These are phyloP conservation scores for Nomada lathburiana DNA, from an alignment of 2,888 invertebrate species.

Conservation along the genomic window DNA sequence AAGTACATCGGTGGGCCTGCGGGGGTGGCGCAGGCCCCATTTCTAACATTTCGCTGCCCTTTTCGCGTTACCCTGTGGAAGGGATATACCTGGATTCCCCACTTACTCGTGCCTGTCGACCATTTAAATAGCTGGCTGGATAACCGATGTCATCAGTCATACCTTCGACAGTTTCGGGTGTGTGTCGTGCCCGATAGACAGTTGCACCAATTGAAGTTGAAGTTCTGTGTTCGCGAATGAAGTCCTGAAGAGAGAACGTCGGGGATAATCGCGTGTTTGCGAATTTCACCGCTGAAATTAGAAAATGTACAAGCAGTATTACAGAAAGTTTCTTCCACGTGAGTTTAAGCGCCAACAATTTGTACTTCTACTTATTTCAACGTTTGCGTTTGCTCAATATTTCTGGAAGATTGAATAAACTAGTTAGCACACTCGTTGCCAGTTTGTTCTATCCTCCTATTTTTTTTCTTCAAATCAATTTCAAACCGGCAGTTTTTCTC, in stretches of 20 bases:
- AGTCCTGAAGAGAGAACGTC: conserved; percentile 21
- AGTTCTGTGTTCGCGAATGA: not conserved
- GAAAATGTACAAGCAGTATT: conserved; percentile 62
- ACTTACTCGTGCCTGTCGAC: conserved; percentile 44
- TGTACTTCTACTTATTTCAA: too few relatives aligned
- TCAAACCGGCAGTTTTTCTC: not conserved
- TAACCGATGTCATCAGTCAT: conserved; percentile 63
- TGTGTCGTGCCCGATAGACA: conserved; percentile 1
- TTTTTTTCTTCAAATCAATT: not conserved
- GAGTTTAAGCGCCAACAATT: conserved; percentile 45
- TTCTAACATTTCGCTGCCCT: not conserved
- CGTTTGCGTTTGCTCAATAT: not conserved
- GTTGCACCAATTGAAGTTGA: not conserved
- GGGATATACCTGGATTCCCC: conserved; percentile 59
- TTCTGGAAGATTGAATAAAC: too few relatives aligned
- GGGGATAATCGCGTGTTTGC: not conserved
- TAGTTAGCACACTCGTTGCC: too few relatives aligned
- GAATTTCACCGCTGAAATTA: not conserved
- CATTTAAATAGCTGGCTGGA: conserved; percentile 54
- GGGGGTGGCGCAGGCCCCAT: not conserved
- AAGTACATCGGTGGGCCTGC: not conserved
- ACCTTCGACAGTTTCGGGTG: conserved; percentile 22
- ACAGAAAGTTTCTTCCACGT: conserved; percentile 62
- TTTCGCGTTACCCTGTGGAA: conserved; percentile 24
- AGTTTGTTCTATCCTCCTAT: too few relatives aligned